phyloP scores from a whole-genome alignment of 2,113 vertebrate species.

The Toxotes chatareus region DNA sequence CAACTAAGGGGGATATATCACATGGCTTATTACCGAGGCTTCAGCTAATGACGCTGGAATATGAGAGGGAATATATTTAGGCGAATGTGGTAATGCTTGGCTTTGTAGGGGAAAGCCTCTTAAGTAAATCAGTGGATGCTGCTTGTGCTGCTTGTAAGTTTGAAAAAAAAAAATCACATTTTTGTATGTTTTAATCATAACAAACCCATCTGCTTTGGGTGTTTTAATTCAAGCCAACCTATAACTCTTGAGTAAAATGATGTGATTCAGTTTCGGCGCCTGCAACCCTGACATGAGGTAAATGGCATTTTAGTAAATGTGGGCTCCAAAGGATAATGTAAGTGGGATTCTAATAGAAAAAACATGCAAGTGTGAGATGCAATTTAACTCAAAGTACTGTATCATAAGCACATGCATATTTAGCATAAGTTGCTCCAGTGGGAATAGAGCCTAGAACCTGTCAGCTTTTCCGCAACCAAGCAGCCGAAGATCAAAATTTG shows the following conservation, averaged over 20 bases:
- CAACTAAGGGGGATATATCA: conserved; percentile 57
- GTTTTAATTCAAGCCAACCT: conserved; percentile 49
- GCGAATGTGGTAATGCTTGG: conserved; percentile 55
- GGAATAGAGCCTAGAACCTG: conserved; percentile 34
- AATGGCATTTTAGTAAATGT: conserved; percentile 34
- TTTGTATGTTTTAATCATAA: conserved; percentile 28
- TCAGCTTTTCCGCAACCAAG: conserved; percentile 4
- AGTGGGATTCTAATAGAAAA: conserved; percentile 37
- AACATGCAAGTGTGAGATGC: conserved; percentile 6
- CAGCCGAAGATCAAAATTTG: conserved; percentile 28
- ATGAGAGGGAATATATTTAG: conserved; percentile 70
- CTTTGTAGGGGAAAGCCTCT: conserved; percentile 60
- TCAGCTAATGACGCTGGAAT: conserved; percentile 71
- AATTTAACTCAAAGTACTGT: conserved; percentile 15
- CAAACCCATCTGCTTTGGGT: conserved; percentile 42
- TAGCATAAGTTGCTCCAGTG: conserved; percentile 22
- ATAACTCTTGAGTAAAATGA: conserved; percentile 35
- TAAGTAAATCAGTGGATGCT: conserved; percentile 36
- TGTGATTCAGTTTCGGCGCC: not conserved
- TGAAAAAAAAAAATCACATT: not conserved
- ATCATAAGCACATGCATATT: conserved; percentile 39
- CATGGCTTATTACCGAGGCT: conserved; percentile 70
- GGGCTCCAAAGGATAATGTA: conserved; percentile 20
- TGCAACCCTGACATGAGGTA: conserved; percentile 13
- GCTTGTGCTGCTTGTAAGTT: conserved; percentile 24